Base-by-base conservation (phyloP, 2,113 vertebrate species). In the Maccullochella peelii region DNA sequence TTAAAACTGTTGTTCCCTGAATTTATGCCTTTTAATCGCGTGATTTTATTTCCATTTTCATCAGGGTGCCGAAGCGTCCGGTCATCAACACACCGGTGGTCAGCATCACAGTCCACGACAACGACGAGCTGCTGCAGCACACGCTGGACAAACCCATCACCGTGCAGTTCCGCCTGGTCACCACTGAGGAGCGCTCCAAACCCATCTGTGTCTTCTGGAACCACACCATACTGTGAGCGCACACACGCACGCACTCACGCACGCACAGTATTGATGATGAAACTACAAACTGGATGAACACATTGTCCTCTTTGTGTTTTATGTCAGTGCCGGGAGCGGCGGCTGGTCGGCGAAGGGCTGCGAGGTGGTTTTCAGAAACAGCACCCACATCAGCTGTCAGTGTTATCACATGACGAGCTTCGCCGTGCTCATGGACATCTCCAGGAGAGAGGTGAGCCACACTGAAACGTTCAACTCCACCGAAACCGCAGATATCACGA, bases 171-270 rank as follows among this genome's bases (percentile, higher is more conserved):
- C 97, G 96, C n/a, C 95, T 99, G 79, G 94, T 98, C 76, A 90
- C 97, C 94, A 97, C 96, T 0, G 96, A 98, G 95, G 97, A 99
- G 89, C 96, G 97, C 79, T 97, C 97, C 80, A 99, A 99, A 80
- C 98, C 98, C 91, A 97, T 98, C 94, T 99, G 98, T 1, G 98
- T 99, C 71, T 98, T 98, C 95, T 99, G 98, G 98, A 99, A 99
- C 89, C 97, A 99, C 84, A 97, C 96, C 0, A 96, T 98, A 62
- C 94, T 96, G 98, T 99, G 94, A 97, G 97, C 40, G 12, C 20
- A 57, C 36, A 75, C 49, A 12, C 38, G 66, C 18, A n/a, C 63
- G 52, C 16, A 55, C 25, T 67, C 40, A 12, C 42, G 65, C 21
- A 54, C 67, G 50, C 77, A 73, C 18, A 47, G 1, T 36, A 10